These are phyloP conservation scores for Mylabris sibirica DNA, from an alignment of 2,888 invertebrate species.

Conservation along the genomic window DNA sequence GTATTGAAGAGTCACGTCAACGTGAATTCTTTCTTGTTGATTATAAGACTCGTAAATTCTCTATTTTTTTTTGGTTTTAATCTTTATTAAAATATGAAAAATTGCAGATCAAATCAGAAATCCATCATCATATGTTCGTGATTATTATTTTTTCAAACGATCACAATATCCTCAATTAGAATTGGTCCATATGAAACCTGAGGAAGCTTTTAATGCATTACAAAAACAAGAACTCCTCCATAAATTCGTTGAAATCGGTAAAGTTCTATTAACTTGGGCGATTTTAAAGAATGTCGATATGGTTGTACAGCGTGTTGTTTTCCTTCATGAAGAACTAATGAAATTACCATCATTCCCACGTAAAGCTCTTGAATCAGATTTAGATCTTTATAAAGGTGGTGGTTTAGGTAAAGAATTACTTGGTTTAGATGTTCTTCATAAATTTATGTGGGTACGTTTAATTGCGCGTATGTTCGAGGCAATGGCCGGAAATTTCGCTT, in stretches of 20 bases:
- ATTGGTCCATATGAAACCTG: constrained; percentile 90
- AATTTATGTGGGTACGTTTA: constrained; percentile 98
- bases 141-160: constrained; percentile 77
- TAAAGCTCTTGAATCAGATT: constrained; percentile 95
- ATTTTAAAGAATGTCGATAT: constrained; percentile 91
- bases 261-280: constrained; percentile 90
- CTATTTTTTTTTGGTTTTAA: background rate
- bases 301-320: constrained; percentile 97
- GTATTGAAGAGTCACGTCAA: constrained; percentile 89
- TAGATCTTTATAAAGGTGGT: constrained; percentile 90
- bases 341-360: constrained; percentile 98
- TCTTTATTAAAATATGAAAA: background rate
- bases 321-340: constrained; percentile 98
- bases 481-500: constrained; percentile 97
- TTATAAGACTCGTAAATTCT: constrained; percentile 92
- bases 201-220: constrained; percentile 87
- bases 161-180: constrained; percentile 98
- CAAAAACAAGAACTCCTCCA: constrained; percentile 90
- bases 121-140: constrained; percentile 92
- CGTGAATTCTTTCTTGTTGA: constrained; percentile 96
- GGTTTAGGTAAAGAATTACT: constrained; percentile 80
- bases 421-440: constrained; percentile 93
- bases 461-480: constrained; percentile 97
- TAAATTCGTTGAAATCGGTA: constrained; percentile 97
- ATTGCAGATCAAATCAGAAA: constrained; percentile 93